These are phyloP conservation scores for Eudyptes chrysolophus DNA, from an alignment of 2,113 vertebrate species.

Conservation along the genomic window DNA sequence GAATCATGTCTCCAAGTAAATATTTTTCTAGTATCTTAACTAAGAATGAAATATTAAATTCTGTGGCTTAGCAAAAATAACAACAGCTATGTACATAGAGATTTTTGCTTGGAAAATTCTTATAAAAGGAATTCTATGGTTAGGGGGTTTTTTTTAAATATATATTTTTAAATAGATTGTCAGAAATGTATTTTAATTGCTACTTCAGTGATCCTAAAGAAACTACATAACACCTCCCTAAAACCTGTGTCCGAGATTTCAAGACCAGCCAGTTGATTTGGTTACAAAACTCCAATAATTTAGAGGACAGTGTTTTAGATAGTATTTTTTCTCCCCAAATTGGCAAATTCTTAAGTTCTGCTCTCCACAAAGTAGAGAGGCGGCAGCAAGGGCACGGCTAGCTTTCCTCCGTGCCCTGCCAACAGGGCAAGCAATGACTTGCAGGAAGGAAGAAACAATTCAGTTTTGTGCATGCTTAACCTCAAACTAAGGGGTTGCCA, in stretches of 20 bases:
- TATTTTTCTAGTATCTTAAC: slow-evolving; percentile 13
- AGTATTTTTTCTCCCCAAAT: not conserved
- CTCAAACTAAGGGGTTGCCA: not conserved
- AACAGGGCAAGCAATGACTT: not conserved
- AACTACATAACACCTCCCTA: not conserved
- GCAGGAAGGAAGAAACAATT: not conserved
- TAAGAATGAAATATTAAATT: slow-evolving; percentile 6
- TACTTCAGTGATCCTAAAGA: not conserved
- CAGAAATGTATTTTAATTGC: not conserved
- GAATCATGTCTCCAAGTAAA: slow-evolving; percentile 51
- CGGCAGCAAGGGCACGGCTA: not conserved
- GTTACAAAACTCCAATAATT: not conserved
- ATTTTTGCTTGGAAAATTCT: not conserved
- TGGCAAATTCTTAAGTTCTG: not conserved
- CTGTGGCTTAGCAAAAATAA: slow-evolving; percentile 19
- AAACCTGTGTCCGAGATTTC: not conserved
- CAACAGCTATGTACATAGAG: not conserved
- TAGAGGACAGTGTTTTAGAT: not conserved
- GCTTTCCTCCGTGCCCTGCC: not conserved
- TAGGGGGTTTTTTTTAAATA: not conserved
- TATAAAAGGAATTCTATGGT: not conserved
- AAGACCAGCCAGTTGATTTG: not conserved
- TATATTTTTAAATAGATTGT: not conserved
- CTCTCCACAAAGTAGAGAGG: not conserved
- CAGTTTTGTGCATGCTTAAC: not conserved